Evolutionary conservation across 2,113 vertebrate species (phyloP).

Genomic region (Scartelaos histophorus): DNA sequence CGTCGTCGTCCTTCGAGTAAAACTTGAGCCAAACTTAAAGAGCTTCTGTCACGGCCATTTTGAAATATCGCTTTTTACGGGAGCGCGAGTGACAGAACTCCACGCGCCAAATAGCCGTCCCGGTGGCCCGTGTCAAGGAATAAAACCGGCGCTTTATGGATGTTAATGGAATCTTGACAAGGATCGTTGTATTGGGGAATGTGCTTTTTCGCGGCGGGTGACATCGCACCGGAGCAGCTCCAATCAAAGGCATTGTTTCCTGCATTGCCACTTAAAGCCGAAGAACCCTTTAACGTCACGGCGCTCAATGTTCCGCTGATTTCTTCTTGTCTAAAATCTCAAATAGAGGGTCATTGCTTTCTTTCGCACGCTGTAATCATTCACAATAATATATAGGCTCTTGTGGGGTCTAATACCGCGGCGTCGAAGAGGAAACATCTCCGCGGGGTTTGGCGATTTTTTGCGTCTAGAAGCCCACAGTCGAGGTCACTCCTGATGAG

Average conservation of each 20-base stretch:
- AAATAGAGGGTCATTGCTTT: not conserved
- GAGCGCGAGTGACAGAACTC: not conserved
- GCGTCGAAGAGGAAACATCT: conserved; percentile 16
- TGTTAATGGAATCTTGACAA: conserved; percentile 13
- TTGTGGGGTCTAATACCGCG: conserved; percentile 16
- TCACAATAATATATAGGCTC: conserved; percentile 17
- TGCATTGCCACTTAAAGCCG: conserved; percentile 24
- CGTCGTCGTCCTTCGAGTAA: not conserved
- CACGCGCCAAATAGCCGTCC: not conserved
- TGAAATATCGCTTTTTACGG: conserved; percentile 6
- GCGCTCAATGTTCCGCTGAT: conserved; percentile 10
- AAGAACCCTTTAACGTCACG: conserved; percentile 25
- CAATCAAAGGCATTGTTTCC: conserved; percentile 54
- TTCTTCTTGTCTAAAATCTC: conserved; percentile 20
- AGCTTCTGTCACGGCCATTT: conserved; percentile 2
- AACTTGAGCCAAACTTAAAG: conserved; percentile 8
- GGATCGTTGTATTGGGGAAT: not conserved
- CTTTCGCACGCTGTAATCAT: conserved; percentile 29
- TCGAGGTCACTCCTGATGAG: conserved; percentile 29
- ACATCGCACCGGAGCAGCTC: conserved; percentile 6
- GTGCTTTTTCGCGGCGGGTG: conserved; percentile 13
- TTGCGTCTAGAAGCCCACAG: conserved; percentile 7
- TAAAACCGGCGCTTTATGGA: not conserved
- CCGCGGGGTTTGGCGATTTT: conserved; percentile 19
- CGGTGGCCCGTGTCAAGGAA: not conserved